Evolutionary conservation across 2,888 invertebrate species (phyloP).

Genomic region (Caenorhabditis japonica): DNA sequence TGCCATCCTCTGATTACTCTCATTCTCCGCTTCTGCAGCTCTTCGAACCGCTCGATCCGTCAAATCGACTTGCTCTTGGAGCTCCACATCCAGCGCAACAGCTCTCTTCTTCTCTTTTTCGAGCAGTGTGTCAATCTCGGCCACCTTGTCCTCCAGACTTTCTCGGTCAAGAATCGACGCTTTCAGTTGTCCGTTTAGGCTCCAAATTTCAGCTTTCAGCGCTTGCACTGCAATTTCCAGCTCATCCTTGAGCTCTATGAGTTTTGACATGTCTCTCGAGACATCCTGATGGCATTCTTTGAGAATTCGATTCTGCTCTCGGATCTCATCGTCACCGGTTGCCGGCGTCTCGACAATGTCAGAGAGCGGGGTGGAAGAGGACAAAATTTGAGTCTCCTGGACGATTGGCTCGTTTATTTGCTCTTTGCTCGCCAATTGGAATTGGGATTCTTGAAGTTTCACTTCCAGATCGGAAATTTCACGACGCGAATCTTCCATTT

Average conservation of each 20-base stretch:
- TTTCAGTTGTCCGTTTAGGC: slow-evolving; percentile 71
- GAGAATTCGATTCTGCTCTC: slow-evolving; percentile 37
- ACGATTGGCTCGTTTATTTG: not conserved
- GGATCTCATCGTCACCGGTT: not conserved
- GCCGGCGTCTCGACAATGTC: not conserved
- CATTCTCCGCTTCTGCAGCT: slow-evolving; percentile 67
- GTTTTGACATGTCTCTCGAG: slow-evolving; percentile 42
- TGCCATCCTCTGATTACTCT: slow-evolving; percentile 64
- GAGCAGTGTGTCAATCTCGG: slow-evolving; percentile 51
- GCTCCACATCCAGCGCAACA: slow-evolving; percentile 57
- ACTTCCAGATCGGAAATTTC: slow-evolving; percentile 36
- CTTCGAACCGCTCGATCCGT: slow-evolving; percentile 62
- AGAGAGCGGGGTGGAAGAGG: slow-evolving; percentile 2
- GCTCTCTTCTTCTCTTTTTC: slow-evolving; percentile 59
- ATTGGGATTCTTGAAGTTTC: slow-evolving; percentile 10
- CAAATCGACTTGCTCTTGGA: slow-evolving; percentile 65
- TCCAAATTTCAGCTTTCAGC: slow-evolving; percentile 73
- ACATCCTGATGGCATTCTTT: slow-evolving; percentile 50
- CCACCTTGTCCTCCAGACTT: slow-evolving; percentile 51
- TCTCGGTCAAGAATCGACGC: slow-evolving; percentile 62
- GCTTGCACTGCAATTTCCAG: slow-evolving; percentile 70
- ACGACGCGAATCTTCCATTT: slow-evolving; percentile 21
- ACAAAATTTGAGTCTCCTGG: slow-evolving; percentile 16
- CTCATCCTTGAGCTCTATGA: slow-evolving; percentile 65
- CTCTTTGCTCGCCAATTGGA: not conserved